Evolutionary conservation across 2,888 invertebrate genomes (phyloP).

Genomic region (Venustoraphidia nigricollis): DNA sequence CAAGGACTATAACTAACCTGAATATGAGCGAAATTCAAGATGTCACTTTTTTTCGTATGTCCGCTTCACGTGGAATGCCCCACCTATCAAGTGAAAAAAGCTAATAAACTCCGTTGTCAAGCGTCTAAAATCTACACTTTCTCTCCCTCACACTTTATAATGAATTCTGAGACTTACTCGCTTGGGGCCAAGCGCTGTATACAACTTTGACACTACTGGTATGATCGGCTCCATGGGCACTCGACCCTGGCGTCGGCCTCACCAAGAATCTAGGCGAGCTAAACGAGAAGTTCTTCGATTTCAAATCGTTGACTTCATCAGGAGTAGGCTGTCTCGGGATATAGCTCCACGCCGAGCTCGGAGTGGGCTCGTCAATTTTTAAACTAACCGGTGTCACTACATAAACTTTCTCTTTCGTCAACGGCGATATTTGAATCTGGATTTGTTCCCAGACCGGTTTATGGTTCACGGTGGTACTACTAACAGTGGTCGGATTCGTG

Average conservation of each 20-base stretch:
- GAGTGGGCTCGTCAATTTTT: conserved; percentile 22
- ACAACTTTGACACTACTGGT: conserved; percentile 21
- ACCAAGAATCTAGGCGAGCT: conserved; percentile 23
- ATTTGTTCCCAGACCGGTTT: conserved; percentile 48
- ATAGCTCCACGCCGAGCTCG: conserved; percentile 18
- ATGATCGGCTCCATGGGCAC: conserved; percentile 10
- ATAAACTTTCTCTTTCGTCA: conserved; percentile 65
- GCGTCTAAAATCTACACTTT: no score
- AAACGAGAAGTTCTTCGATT: conserved; percentile 25
- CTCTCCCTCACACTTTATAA: not conserved
- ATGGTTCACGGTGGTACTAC: conserved; percentile 16
- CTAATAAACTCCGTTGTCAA: no score
- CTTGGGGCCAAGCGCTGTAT: conserved; percentile 30
- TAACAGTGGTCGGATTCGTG: conserved; percentile 25
- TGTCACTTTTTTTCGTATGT: no score
- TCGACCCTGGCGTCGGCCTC: conserved; percentile 10
- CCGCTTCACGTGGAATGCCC: no score
- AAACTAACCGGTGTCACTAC: conserved; percentile 66
- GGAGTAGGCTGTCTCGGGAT: conserved; percentile 19
- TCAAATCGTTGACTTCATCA: conserved; percentile 19
- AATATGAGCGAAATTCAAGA: no score
- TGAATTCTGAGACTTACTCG: conserved; percentile 23
- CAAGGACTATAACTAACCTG: no score
- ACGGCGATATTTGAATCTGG: conserved; percentile 56
- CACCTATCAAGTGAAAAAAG: no score